Base-by-base conservation (phyloP, 2,797 vertebrate genomes). In the Catharus ustulatus region DNA sequence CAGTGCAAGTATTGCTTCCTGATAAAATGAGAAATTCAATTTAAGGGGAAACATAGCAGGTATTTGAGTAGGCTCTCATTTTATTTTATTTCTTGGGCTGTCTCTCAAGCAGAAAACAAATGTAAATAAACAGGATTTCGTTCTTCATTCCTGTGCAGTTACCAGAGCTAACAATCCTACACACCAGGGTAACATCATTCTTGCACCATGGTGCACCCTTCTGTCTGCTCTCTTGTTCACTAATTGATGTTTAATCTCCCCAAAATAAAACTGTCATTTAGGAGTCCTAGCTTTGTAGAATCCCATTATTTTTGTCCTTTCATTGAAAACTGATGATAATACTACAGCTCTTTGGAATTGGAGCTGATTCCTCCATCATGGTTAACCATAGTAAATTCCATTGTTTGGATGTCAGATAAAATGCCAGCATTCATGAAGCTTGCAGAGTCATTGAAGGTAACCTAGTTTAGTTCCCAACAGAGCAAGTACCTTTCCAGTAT, bases 1-100 rank as follows among this genome's bases (percentile, higher is more conserved):
- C 98, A 98, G 97, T 97, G 96, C 97, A 98, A 98, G 98, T 98
- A 98, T 98, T 98, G 98, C 97, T 98, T 97, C 96, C 96, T 98
- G 97, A 98, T 98, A 97, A 98, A 98, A 98, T 95, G 96, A 98
- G 98, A 98, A 98, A 98, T 98, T 98, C 98, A 98, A 98, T 98
- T 98, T 98, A 97, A 98, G 96, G 97, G 96, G 92, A 97, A 98
- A 98, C 64, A 89, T 97, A 98, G 96, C 94, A 96, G 94, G 95
- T 93, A 97, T 98, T 98, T 97, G 96, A 98, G 97, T 97, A 97
- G 94, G 66, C 61, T 94, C 95, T 98, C 96, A 97, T 98, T 98
- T 98, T 97, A 97, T 97, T 97, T 98, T 97, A 94, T 95, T 96
- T 97, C 96, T 95, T 58, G 46, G 73, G 90, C 97, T 98, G 98